A percentile compares a stretch with the other conserved stretches of the same genome.
These are phyloP conservation scores for Drosophila sp. DNA, from an alignment of 1,140 invertebrate genomes.

Conservation along the genomic window DNA sequence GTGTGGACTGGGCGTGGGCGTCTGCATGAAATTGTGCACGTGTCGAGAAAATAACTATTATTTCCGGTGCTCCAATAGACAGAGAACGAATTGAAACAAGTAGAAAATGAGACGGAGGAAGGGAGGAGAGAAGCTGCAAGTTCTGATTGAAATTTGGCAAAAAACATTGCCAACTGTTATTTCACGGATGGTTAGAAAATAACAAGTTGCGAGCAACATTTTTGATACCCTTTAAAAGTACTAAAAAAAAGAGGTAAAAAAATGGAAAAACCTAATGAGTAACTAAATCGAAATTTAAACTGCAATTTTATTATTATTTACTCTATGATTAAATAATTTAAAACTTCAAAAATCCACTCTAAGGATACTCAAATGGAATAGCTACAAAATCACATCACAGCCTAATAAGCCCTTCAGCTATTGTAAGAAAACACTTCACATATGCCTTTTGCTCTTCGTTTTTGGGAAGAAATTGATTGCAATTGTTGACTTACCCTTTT, in stretches of 20 bases:
- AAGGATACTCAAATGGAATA: no score
- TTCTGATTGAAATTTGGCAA: constrained; percentile 63
- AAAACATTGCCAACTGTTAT: constrained; percentile 43
- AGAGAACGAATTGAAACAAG: constrained; percentile 29
- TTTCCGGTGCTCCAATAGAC: constrained; percentile 42
- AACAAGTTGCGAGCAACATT: constrained; percentile 2
- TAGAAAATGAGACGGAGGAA: constrained; percentile 29
- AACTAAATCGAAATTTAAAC: no score
- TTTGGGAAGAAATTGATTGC: constrained; percentile 33
- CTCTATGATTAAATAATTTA: no score
- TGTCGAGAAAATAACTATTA: constrained; percentile 70
- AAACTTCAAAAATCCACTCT: no score
- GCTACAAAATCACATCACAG: not conserved
- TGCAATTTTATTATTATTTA: no score
- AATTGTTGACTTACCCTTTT: constrained; percentile 45
- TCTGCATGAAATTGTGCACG: constrained; percentile 37
- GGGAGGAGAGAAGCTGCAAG: not conserved
- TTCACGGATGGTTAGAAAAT: constrained; percentile 19
- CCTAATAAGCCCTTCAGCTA: not conserved
- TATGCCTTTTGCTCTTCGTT: not conserved
- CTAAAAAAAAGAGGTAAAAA: not conserved
- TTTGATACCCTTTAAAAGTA: constrained; percentile 37
- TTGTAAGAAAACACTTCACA: not conserved
- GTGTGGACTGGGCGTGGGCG: not conserved
- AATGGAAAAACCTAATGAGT: no score